Evolutionary conservation across 2,113 vertebrate genomes (phyloP), one percentile per base, ranked within the genome.

Genomic region (Calyptomena viridis): DNA sequence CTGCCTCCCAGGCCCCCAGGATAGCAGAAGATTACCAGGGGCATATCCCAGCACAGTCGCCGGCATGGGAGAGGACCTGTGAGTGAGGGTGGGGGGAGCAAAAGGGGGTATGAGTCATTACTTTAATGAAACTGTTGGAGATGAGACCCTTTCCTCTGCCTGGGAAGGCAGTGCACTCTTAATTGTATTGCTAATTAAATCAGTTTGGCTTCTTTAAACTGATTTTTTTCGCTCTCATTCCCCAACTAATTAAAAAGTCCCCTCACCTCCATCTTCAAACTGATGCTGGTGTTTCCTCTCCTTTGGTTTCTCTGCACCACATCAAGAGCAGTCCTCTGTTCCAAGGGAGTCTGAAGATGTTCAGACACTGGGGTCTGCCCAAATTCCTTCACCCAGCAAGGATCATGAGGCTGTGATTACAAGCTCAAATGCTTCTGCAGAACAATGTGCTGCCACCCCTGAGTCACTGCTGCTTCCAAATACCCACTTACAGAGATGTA

Each of bases 11-110:
- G 91, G 93, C 85, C 94, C 96, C 89, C 93, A 94, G 96, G 95
- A 97, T 93, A 96, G 95, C 93, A 95, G 95, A 95, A 96, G 96
- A 96, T 97, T 97, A 97, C 94, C 87, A 0, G 67, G 95, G 93
- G 92, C 95, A 96, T 94, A 97, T 92, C 96, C 95, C 81, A 81
- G 88, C 62, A 60, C n/a, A 35, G 83, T 91, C 49, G 0, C 40
- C 16, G 7, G 73, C 83, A 94, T 60, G 73, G 66, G 90, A 95
- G 69, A 90, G 40, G 75, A 81, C 79, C 84, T 55, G 2, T 53
- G 18, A 47, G 59, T 4, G 35, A 91, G 49, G 8, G 71, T 30
- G 42, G 58, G n/a, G 47, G 82, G 24, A 89, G 63, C 71, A 69
- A 79, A 40, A 89, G 8, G 4, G 47, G 28, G 21, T 27, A 40